Evolutionary conservation across 2,888 invertebrate species (phyloP), one percentile per base, ranked within the genome.

Genomic region (Gari tellinella): DNA sequence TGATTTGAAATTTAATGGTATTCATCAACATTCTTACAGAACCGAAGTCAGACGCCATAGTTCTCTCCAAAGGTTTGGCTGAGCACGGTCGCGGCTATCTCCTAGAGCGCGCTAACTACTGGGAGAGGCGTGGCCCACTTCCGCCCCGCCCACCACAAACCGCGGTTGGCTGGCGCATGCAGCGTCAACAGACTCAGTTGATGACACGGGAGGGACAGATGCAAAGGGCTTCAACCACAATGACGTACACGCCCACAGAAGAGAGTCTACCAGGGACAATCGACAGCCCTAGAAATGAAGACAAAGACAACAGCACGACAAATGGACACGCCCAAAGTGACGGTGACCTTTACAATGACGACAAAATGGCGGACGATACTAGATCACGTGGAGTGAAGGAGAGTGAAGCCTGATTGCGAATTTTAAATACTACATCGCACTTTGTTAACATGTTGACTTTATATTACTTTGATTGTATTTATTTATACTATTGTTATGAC

Each of bases 141-240:
- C 83, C 83, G n/a, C 82, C 80, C 4, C 57, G 81, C 31, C 81
- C 83, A 2, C 82, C 85, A 15, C 63, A 73, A 57, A 83, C 85
- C 4, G 73, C 64, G 7, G 57, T 82, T 21, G 85, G 85, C 10
- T 73, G 77, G 63, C 70, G 68, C 40, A 78, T 84, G 64, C 70
- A 70, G 45, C 53, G 80, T 10, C 68, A 78, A 41, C 70, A 78
- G 46, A 66, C 67, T 1, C 14, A 62, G 26, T n/a, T 31, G 25
- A 55, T 53, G 7, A 60, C 68, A 7, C 26, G 62, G 21, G 58
- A 62, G 45, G 31, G 31, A 31, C 26, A 53, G 0, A 64, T 68
- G 5, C 58, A 68, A 15, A 43, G 45, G 19, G 63, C 37, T 15
- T 48, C 38, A 7, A 55, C 68, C 5, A 60, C 45, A n/a, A 41